Evolutionary conservation across 2,797 vertebrate species (phyloP), one percentile per base, ranked within the genome.

Genomic region (Decapterus maruadsi): DNA sequence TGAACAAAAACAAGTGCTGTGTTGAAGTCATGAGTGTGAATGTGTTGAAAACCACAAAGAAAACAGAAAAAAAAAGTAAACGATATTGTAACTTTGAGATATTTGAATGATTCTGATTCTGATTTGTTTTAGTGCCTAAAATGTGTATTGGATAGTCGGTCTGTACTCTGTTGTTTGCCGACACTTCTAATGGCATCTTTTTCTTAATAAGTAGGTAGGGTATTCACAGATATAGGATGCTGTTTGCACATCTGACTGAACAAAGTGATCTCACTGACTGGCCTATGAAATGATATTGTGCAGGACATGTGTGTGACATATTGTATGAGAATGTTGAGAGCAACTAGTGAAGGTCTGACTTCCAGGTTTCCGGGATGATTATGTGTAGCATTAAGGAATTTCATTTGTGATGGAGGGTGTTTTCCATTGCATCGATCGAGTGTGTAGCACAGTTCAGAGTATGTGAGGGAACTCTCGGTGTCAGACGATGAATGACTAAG

Each of bases 41-140:
- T 89, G 87, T 89, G 88, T 84, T 88, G 69, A 75, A 85, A 85
- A 76, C 75, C 82, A 87, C 88, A 80, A 74, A 46, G 53, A 65
- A 38, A 76, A 14, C 46, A 51, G 36, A 34, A 54, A 56, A 60
- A 71, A 19, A 65, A 82, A 77, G 75, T 86, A 75, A 78, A 78
- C 68, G 34, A 78, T 85, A 67, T 80, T 74, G 75, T 85, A 85
- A 79, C 76, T 71, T 78, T 78, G 64, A 88, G 82, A 85, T 89
- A 81, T 88, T 82, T 58, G 67, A 81, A 78, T 86, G 82, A 78
- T 58, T 87, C 51, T 81, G 42, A 79, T 90, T 77, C 26, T 26
- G 26, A 26, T 90, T 90, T 89, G 78, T 89, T 92, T 87, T 90
- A 92, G 91, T 94, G 93, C 92, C 91, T 93, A 82, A 70, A 85